phyloP scores from a whole-genome alignment of 2,797 vertebrate species.

The Agapornis canus region DNA sequence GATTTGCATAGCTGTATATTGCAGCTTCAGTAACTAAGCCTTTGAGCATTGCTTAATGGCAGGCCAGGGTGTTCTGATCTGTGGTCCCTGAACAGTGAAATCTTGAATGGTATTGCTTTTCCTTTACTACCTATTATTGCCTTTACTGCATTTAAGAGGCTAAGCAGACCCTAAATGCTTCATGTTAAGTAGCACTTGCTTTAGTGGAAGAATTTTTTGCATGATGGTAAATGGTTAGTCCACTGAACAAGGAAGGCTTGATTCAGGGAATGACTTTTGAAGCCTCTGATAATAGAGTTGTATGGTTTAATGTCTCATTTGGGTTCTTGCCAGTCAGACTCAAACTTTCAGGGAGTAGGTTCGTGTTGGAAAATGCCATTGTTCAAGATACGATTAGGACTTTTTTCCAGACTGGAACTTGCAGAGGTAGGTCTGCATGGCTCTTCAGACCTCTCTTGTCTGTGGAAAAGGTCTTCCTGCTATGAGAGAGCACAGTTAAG shows the following conservation, averaged over 20 bases:
- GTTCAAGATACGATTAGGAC: not conserved
- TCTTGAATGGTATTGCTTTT: not conserved
- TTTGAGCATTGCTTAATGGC: not conserved
- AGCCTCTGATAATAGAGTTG: not conserved
- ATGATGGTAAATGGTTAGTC: not conserved
- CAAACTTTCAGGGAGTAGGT: not conserved
- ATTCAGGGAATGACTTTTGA: not conserved
- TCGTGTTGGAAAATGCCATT: not conserved
- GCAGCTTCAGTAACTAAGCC: not conserved
- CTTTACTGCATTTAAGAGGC: not conserved
- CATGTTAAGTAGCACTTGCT: not conserved
- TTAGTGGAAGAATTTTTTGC: not conserved
- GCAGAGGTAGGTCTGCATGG: not conserved
- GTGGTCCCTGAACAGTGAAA: not conserved
- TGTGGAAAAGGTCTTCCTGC: not conserved
- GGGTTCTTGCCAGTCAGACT: not conserved
- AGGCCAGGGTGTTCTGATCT: not conserved
- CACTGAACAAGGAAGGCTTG: not conserved
- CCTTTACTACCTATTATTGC: not conserved
- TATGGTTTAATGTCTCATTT: not conserved
- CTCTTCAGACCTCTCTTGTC: not conserved
- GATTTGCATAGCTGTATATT: not conserved
- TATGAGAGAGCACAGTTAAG: not conserved
- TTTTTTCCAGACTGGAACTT: not conserved
- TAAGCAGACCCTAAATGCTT: not conserved